phyloP scores from a whole-genome alignment of 2,888 invertebrate species.

The Dynastes grantii region DNA sequence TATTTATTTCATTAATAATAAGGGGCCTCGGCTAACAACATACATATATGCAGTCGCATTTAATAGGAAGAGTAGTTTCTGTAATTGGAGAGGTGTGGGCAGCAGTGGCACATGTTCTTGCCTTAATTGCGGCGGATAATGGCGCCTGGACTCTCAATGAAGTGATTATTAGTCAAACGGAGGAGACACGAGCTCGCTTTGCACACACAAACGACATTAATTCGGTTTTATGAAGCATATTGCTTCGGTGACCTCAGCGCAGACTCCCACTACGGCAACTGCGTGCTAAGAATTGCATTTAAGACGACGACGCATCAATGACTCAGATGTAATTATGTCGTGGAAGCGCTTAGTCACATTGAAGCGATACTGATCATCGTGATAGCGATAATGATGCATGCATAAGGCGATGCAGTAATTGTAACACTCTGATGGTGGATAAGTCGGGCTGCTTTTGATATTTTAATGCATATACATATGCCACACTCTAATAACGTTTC shows the following conservation, averaged over 20 bases:
- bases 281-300: slow-evolving; percentile 63
- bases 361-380: slow-evolving; percentile 25
- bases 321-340: slow-evolving; percentile 58
- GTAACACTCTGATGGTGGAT: background rate
- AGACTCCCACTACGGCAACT: slow-evolving; percentile 60
- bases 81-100: slow-evolving; percentile 60
- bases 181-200: slow-evolving; percentile 58
- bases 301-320: slow-evolving; percentile 57
- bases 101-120: slow-evolving; percentile 56
- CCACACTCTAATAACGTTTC: background rate
- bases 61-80: slow-evolving; percentile 58
- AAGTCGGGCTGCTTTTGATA: background rate
- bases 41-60: slow-evolving; percentile 58
- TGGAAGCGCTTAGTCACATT: slow-evolving; percentile 58
- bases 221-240: slow-evolving; percentile 60
- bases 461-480: background rate
- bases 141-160: slow-evolving; percentile 61
- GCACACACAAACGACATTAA: slow-evolving; percentile 59
- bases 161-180: slow-evolving; percentile 61
- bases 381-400: slow-evolving; percentile 29
- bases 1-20: slow-evolving; percentile 39
- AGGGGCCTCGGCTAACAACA: background rate
- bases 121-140: slow-evolving; percentile 61
- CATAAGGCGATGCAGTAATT: slow-evolving; percentile 22
- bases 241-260: slow-evolving; percentile 63